These are phyloP conservation scores for Iguana delicatissima DNA, from an alignment of 2,797 vertebrate species.

Conservation along the genomic window DNA sequence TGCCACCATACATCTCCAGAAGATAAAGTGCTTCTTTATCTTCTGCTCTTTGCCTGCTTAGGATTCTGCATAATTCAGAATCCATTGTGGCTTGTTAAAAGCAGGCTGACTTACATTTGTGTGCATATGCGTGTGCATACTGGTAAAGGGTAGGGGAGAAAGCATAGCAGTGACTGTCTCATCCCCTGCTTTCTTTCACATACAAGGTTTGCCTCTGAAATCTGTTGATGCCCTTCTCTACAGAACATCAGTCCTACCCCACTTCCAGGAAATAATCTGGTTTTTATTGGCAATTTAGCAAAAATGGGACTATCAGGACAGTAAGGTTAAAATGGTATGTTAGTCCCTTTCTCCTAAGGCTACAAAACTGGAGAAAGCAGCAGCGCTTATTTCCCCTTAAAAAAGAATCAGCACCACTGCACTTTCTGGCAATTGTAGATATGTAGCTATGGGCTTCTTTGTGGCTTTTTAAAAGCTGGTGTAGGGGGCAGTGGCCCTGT, in stretches of 20 bases:
- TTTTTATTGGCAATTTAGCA: background rate
- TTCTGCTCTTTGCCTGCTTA: background rate
- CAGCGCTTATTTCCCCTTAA: too few relatives aligned
- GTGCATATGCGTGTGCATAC: background rate
- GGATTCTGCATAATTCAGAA: slow-evolving; percentile 12
- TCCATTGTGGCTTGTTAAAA: slow-evolving; percentile 1
- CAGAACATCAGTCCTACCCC: too few relatives aligned
- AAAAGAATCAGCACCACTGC: background rate
- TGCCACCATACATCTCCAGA: background rate
- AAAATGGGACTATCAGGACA: background rate
- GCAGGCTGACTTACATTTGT: background rate
- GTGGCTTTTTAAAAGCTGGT: background rate
- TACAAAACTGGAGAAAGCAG: background rate
- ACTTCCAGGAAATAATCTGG: background rate
- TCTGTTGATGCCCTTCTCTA: background rate
- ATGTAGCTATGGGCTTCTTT: background rate
- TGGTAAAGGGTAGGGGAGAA: background rate
- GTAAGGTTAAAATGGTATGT: background rate
- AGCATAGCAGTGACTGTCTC: background rate
- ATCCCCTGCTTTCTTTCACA: background rate
- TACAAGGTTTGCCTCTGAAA: background rate
- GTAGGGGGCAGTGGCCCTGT: background rate
- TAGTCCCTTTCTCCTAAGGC: too few relatives aligned
- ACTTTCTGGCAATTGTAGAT: background rate
- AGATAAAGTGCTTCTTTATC: background rate